A percentile compares a stretch with the other conserved stretches of the same genome.
Conservation (phyloP, 1,140 invertebrate species). For the Trinorchestia longiramus region DNA sequence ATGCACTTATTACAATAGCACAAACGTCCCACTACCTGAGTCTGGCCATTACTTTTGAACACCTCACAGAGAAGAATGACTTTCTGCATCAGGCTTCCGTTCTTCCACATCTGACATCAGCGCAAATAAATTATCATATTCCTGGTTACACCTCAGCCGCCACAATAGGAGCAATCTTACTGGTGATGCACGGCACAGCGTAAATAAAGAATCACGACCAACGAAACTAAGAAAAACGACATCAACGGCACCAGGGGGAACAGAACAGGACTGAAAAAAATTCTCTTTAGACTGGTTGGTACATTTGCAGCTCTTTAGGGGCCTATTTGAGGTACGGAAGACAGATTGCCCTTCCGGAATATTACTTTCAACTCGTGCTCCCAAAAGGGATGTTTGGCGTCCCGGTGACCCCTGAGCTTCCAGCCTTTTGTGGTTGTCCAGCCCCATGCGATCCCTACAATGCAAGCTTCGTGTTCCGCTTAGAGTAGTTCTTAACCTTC, state of each 20-base stretch:
- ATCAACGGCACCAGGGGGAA: not conserved
- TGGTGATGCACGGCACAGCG: too few relatives aligned
- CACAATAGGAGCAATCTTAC: too few relatives aligned
- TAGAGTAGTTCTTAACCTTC: not conserved
- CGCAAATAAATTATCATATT: too few relatives aligned
- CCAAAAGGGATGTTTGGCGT: not conserved
- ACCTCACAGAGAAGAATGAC: not conserved
- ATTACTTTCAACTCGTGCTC: not conserved
- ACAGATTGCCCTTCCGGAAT: not conserved
- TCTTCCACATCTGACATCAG: not conserved
- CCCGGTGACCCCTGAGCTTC: not conserved
- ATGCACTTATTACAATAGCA: not conserved
- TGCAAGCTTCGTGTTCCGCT: not conserved
- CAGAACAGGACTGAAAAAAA: not conserved
- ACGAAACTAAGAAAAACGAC: not conserved
- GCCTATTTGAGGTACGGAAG: not conserved
- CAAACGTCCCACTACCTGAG: not conserved
- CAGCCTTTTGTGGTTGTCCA: not conserved
- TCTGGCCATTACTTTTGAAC: not conserved
- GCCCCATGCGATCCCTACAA: not conserved
- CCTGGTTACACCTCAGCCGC: too few relatives aligned
- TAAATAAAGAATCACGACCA: not conserved
- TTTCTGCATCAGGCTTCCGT: not conserved
- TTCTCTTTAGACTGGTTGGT: not conserved
- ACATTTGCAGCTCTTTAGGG: not conserved